Percentiles rank a stretch among this genome's conserved stretches.
phyloP scores from a whole-genome alignment of 2,888 invertebrate genomes.

The Blomia tropicalis region DNA sequence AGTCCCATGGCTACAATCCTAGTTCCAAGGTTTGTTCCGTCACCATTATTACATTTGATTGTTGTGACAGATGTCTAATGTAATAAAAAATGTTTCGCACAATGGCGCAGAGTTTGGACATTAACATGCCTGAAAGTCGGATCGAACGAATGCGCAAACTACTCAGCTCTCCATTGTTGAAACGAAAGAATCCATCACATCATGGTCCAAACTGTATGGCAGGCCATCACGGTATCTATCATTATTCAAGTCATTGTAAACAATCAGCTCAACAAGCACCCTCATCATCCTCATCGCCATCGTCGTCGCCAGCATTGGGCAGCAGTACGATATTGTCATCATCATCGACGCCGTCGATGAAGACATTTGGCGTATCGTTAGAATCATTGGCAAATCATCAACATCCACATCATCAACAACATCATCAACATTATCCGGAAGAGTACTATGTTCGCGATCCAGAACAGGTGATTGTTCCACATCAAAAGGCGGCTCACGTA shows the following conservation, averaged over 20 bases:
- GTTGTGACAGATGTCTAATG: not conserved
- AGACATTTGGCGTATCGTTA: conserved; percentile 23
- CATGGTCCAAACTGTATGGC: conserved; percentile 8
- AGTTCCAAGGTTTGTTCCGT: conserved; percentile 22
- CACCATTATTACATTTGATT: no score
- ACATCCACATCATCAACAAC: conserved; percentile 4
- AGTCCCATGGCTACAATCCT: conserved; percentile 18
- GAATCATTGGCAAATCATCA: conserved; percentile 17
- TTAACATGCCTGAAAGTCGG: conserved; percentile 28
- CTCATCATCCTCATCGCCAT: conserved; percentile 13
- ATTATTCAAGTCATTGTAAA: not conserved
- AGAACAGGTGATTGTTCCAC: conserved; percentile 8
- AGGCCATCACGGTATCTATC: conserved; percentile 8
- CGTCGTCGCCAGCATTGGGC: not conserved
- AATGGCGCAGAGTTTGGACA: conserved; percentile 20
- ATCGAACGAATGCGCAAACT: conserved; percentile 32
- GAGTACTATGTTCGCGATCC: conserved; percentile 12
- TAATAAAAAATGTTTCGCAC: not conserved
- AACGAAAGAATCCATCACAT: conserved; percentile 23
- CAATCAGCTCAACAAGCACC: not conserved
- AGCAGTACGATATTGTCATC: not conserved
- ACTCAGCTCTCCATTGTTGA: conserved; percentile 31
- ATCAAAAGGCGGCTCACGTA: conserved; percentile 11
- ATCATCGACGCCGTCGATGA: conserved; percentile 1
- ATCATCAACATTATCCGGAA: not conserved